Evolutionary conservation across 2,797 vertebrate genomes (phyloP).

Genomic region (Neosilurus mollespiculum): DNA sequence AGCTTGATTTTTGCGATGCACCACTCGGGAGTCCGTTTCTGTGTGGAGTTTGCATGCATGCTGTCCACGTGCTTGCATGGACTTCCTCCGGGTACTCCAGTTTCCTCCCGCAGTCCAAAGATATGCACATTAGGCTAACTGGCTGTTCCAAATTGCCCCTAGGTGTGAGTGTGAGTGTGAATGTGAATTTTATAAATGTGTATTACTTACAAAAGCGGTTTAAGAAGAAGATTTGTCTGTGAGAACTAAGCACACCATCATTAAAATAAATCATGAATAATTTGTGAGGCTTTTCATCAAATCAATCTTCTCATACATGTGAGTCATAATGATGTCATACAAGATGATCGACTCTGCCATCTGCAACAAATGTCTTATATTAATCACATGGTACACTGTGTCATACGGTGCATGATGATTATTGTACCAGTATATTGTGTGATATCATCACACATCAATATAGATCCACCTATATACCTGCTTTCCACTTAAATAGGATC

Average conservation of each 20-base stretch:
- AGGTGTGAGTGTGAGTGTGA: no score
- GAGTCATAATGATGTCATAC: slow-evolving; percentile 36
- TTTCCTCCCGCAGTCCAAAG: no score
- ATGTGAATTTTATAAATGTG: neutral
- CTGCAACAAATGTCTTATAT: slow-evolving; percentile 26
- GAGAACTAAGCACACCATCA: neutral
- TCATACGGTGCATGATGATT: neutral
- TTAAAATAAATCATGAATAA: neutral
- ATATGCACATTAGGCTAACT: no score
- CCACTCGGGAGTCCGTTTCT: no score
- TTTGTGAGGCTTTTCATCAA: slow-evolving; percentile 6
- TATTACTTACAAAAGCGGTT: neutral
- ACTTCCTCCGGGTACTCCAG: no score
- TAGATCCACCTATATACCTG: neutral
- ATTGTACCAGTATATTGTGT: neutral
- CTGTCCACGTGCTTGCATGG: no score
- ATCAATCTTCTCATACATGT: slow-evolving; percentile 28
- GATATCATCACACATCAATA: neutral
- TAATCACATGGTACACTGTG: slow-evolving; percentile 23
- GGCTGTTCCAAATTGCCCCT: no score
- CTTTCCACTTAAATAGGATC: neutral
- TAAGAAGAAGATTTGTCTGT: neutral
- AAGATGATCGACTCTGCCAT: slow-evolving; percentile 25
- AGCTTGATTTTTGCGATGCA: no score
- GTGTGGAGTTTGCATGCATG: no score